Percentiles rank a stretch among this genome's conserved stretches.
Evolutionary conservation across 2,113 vertebrate genomes (phyloP).

Genomic region (Phoenicopterus ruber): DNA sequence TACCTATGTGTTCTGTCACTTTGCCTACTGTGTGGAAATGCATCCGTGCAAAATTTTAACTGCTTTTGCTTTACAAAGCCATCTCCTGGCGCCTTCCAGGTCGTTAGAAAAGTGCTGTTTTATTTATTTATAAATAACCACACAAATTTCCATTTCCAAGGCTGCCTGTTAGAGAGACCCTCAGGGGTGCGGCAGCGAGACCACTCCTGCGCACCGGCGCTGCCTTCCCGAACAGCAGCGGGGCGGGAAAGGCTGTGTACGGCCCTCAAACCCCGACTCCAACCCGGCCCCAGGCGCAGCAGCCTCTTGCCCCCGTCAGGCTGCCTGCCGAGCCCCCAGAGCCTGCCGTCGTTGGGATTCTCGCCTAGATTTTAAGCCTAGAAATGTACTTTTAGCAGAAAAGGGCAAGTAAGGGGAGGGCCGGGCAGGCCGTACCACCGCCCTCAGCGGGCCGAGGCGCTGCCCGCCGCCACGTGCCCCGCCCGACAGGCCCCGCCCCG

Average conservation of each 20-base stretch:
- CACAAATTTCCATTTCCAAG: fast-evolving
- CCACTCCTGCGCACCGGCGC: background rate
- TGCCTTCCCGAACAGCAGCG: fast-evolving
- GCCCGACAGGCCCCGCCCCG: background rate
- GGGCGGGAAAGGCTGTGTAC: fast-evolving
- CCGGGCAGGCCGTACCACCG: fast-evolving
- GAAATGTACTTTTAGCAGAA: fast-evolving
- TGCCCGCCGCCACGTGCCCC: background rate
- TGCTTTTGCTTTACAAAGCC: background rate
- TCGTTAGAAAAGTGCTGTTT: fast-evolving
- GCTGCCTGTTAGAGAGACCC: fast-evolving
- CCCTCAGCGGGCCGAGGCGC: background rate
- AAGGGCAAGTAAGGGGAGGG: no score
- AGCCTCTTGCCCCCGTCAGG: fast-evolving
- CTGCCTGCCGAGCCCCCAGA: fast-evolving
- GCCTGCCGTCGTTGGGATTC: fast-evolving
- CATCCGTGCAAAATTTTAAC: fast-evolving
- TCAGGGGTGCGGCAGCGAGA: fast-evolving
- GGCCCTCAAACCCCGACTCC: fast-evolving
- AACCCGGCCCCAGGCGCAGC: fast-evolving
- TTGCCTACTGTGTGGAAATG: fast-evolving
- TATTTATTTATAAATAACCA: background rate
- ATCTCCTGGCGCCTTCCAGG: background rate
- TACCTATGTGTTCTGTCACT: background rate
- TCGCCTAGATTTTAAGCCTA: no score